Base-by-base conservation (phyloP, 2,113 vertebrate species). In the Sylvietta virens region DNA sequence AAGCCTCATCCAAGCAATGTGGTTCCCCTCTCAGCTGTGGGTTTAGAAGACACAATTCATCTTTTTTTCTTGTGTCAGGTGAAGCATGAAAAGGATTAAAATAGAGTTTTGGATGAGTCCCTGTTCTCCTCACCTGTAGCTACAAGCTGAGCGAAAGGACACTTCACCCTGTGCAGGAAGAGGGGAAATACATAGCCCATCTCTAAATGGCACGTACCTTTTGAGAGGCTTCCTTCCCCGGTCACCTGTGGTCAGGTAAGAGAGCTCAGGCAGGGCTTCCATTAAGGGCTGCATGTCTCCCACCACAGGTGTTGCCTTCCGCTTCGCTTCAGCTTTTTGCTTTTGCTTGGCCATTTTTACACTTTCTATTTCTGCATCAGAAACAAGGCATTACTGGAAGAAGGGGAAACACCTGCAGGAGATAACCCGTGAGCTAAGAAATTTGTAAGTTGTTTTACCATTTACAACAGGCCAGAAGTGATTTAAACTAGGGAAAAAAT, bases 261-360 rank as follows among this genome's bases (percentile, higher is more conserved):
- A 98, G 64, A 99, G 98, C 73, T 99, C 98, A 0, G 99, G 99
- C 3, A 99, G 97, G 74, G 99, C 99, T 13, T 99, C 99, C 72
- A 98, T 97, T 91, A 99, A 92, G 0, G 98, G 98, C 87, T 98
- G 98, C 98, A 99, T 97, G 97, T 99, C 99, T 13, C 99, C 99
- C 71, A 99, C 99, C 54, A 99, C 98, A 2, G 97, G 98, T 0
- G 97, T 98, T 78, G 98, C 98, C 84, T 96, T 98, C 70, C 98
- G 92, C 72, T 96, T 98, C 0, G 83, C 98, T 84, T 98, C 97
- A 0, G 98, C 99, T 78, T 96, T 97, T 95, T 98, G 97, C 91
- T 98, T 97, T 97, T 98, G 98, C 73, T 98, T 98, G 1, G 98
- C 98, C 64, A 98, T 95, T 90, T 98, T 98, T 69, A 99, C 98